phyloP scores from a whole-genome alignment of 2,113 vertebrate genomes.

The Tragelaphus imberbis region DNA sequence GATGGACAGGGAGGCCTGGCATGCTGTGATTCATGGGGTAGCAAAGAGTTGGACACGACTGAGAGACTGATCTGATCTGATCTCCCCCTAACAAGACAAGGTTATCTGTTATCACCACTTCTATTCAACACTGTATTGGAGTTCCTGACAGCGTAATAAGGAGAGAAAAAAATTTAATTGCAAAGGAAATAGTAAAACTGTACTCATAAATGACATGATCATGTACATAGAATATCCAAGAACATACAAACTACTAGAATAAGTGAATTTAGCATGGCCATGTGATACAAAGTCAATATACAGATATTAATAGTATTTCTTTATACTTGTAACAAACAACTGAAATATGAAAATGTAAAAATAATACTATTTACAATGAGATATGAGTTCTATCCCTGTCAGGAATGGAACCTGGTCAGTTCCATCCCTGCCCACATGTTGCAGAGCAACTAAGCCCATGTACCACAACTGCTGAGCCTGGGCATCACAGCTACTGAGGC shows the following conservation, averaged over 20 bases:
- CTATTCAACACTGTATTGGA: neutral
- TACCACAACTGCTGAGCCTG: neutral
- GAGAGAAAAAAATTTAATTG: neutral
- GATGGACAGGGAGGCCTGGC: no score
- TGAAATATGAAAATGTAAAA: neutral
- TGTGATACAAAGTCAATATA: neutral
- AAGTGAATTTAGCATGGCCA: neutral
- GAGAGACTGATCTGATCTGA: no score
- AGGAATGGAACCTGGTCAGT: neutral
- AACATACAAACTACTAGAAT: neutral
- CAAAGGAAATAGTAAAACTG: neutral
- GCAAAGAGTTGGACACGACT: no score
- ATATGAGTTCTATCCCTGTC: neutral
- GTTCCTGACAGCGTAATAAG: neutral
- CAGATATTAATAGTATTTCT: neutral
- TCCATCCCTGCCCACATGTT: neutral
- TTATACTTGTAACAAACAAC: neutral
- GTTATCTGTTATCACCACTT: neutral
- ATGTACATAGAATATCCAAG: neutral
- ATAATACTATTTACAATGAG: neutral
- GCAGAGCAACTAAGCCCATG: neutral
- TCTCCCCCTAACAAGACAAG: no score
- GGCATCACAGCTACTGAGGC: neutral
- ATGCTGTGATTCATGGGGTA: no score
- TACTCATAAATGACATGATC: neutral